A percentile compares a stretch with the other conserved stretches of the same genome.
phyloP scores from a whole-genome alignment of 2,888 invertebrate genomes.

The Drosophila limbata region DNA sequence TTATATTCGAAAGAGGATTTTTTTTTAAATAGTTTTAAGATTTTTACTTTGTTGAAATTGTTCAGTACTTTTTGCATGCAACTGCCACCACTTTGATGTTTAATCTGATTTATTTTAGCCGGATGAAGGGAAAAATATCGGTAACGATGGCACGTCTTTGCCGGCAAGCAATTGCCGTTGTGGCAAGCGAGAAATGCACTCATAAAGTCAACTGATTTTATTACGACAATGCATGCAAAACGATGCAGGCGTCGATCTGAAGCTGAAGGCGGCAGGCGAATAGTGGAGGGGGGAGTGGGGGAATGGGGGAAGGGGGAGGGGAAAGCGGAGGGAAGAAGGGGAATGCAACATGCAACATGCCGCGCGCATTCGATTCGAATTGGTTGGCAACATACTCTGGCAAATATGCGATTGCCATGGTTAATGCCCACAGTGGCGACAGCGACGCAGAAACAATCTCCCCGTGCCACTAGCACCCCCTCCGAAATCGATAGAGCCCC shows the following conservation, averaged over 20 bases:
- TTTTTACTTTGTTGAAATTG: neutral
- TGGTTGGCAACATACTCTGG: constrained; percentile 39
- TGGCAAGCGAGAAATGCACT: constrained; percentile 57
- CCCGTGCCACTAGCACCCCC: neutral
- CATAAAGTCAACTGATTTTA: constrained; percentile 75
- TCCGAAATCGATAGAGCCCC: neutral
- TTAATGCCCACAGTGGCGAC: constrained; percentile 63
- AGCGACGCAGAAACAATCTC: neutral
- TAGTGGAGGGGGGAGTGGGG: neutral
- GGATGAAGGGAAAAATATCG: constrained; percentile 2
- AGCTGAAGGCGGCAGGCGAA: neutral
- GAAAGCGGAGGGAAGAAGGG: neutral
- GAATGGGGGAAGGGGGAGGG: neutral
- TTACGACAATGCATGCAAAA: constrained; percentile 45
- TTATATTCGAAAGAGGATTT: neutral
- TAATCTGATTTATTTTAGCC: neutral
- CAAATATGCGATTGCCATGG: constrained; percentile 60
- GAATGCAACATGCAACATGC: constrained; percentile 28
- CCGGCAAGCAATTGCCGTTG: constrained; percentile 29
- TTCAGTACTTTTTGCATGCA: constrained; percentile 4
- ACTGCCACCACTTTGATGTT: constrained; percentile 4
- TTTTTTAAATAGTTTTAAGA: neutral
- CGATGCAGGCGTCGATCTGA: constrained; percentile 6
- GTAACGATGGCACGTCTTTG: constrained; percentile 15
- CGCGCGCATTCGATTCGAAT: constrained; percentile 27